Evolutionary conservation across 2,113 vertebrate genomes (phyloP).

Genomic region (Neogobius melanostomus): DNA sequence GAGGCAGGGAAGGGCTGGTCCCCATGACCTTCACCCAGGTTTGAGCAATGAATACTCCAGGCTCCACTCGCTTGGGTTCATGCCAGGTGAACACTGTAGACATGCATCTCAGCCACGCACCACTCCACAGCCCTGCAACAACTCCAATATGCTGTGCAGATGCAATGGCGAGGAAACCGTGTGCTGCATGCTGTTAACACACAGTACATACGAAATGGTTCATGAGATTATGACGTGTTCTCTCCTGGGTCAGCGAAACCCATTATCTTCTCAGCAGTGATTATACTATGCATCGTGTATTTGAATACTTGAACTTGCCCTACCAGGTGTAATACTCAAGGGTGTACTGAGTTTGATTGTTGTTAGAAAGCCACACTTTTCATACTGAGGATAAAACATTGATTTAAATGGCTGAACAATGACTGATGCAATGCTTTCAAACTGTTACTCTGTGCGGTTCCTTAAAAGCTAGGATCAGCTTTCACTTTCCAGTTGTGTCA

Average conservation of each 20-base stretch:
- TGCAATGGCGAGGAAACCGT: not conserved
- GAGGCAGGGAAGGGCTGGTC: conserved; percentile 63
- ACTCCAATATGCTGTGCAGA: not conserved
- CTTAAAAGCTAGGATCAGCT: conserved; percentile 26
- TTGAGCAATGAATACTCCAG: conserved; percentile 75
- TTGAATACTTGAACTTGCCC: not conserved
- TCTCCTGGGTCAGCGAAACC: not conserved
- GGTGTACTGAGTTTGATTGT: not conserved
- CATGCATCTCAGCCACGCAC: conserved; percentile 30
- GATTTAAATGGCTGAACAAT: not conserved
- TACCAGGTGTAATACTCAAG: not conserved
- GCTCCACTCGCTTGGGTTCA: conserved; percentile 70
- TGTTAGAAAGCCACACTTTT: not conserved
- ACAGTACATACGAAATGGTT: not conserved
- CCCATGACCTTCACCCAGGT: conserved; percentile 75
- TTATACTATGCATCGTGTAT: not conserved
- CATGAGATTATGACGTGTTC: too few species aligned
- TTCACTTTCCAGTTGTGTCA: conserved; percentile 42
- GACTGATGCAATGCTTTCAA: not conserved
- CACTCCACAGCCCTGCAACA: not conserved
- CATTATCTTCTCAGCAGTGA: not conserved
- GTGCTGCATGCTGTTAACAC: not conserved
- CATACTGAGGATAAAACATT: not conserved
- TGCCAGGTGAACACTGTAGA: conserved; percentile 71
- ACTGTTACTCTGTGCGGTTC: conserved; percentile 9